phyloP scores from a whole-genome alignment of 2,888 invertebrate species.

The Criorhina ranunculi region DNA sequence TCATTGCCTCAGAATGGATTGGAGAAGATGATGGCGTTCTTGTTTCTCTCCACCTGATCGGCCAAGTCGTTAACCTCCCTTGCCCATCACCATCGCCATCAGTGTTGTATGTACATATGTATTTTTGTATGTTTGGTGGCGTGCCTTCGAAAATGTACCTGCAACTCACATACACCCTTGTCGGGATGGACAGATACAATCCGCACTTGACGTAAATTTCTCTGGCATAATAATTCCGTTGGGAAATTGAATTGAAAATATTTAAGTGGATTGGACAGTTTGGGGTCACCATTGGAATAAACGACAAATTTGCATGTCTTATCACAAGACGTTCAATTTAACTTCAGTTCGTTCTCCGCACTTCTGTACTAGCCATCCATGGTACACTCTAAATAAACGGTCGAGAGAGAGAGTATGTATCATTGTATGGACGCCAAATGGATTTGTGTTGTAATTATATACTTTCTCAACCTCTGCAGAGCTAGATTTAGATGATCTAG shows the following conservation, averaged over 20 bases:
- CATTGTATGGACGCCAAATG: too few species aligned
- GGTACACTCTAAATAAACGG: not conserved
- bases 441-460: too few species aligned
- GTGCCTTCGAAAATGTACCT: conserved; percentile 68
- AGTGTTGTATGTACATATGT: too few species aligned
- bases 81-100: conserved; percentile 32
- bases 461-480: too few species aligned
- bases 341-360: conserved; percentile 42
- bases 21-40: conserved; percentile 74
- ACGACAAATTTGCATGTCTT: conserved; percentile 78
- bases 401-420: not conserved
- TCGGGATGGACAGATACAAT: conserved; percentile 58
- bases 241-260: conserved; percentile 78
- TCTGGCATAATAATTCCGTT: conserved; percentile 76
- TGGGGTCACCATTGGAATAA: conserved; percentile 77
- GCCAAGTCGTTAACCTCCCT: conserved; percentile 54
- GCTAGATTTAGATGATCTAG: too few species aligned
- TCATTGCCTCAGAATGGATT: conserved; percentile 74
- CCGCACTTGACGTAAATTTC: conserved; percentile 75
- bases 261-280: conserved; percentile 78
- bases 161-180: conserved; percentile 54
- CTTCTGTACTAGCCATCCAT: not conserved
- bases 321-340: conserved; percentile 70
- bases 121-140: conserved; percentile 67
- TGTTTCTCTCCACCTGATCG: conserved; percentile 69